Percentiles rank a stretch among this genome's conserved stretches.
These are phyloP conservation scores for Pholis gunnellus DNA, from an alignment of 2,113 vertebrate species.

Conservation along the genomic window DNA sequence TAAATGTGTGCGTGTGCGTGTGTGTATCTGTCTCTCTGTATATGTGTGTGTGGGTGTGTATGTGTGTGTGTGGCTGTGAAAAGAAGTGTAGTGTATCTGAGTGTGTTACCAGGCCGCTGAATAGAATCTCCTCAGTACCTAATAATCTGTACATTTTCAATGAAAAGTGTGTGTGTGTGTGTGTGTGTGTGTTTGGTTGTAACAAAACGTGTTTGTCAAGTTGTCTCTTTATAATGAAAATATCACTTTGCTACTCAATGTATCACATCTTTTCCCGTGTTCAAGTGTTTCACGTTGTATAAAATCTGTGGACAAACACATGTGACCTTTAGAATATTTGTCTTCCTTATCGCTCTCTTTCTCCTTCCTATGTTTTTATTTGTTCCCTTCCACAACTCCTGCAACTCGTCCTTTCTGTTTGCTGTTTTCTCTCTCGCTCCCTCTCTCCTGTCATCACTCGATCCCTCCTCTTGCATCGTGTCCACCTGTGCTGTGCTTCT, in stretches of 20 bases:
- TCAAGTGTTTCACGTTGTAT: slow-evolving; percentile 24
- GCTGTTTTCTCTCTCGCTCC: slow-evolving; percentile 12
- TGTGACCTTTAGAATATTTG: slow-evolving; percentile 21
- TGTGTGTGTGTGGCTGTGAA: not conserved
- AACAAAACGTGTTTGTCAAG: slow-evolving; percentile 11
- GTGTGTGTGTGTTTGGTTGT: not conserved
- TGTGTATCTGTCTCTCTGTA: slow-evolving; percentile 2
- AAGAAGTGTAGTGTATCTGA: not conserved
- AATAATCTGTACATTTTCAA: slow-evolving; percentile 2
- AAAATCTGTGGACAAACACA: slow-evolving; percentile 3
- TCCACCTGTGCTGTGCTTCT: not conserved
- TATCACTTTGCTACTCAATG: slow-evolving; percentile 28
- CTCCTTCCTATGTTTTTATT: slow-evolving; percentile 4
- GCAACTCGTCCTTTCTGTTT: slow-evolving; percentile 18
- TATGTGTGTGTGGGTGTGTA: slow-evolving; percentile 2
- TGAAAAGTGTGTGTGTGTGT: not conserved
- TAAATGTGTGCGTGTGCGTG: not conserved
- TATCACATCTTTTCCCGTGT: slow-evolving; percentile 35
- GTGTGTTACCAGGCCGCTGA: slow-evolving; percentile 6
- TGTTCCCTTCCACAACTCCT: not conserved
- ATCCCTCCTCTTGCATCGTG: slow-evolving; percentile 10
- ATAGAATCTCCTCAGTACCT: not conserved
- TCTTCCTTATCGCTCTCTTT: slow-evolving; percentile 1
- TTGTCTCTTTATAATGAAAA: slow-evolving; percentile 21
- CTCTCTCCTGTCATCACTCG: not conserved